These are phyloP conservation scores for Engystomops pustulosus DNA, from an alignment of 2,113 vertebrate species.

Conservation along the genomic window DNA sequence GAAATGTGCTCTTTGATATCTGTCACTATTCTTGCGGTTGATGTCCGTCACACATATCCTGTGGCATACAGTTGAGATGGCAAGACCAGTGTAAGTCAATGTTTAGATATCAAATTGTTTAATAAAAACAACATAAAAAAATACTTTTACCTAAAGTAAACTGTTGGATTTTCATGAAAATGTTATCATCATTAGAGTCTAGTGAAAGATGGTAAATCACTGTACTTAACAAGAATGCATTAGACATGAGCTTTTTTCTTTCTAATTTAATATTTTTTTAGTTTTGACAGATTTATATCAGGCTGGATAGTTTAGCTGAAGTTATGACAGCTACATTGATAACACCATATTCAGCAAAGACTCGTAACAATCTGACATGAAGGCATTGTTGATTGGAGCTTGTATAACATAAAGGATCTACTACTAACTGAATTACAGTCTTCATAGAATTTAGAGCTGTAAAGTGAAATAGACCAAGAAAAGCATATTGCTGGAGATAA, in stretches of 20 bases:
- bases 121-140: background rate
- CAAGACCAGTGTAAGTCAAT: too few relatives aligned
- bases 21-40: background rate
- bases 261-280: background rate
- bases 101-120: background rate
- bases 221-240: background rate
- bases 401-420: background rate
- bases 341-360: background rate
- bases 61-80: background rate
- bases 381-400: background rate
- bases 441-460: background rate
- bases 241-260: slow-evolving; percentile 1
- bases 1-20: background rate
- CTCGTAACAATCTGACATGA: background rate
- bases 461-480: background rate
- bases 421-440: background rate
- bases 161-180: background rate
- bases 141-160: background rate
- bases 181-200: background rate
- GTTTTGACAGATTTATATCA: slow-evolving; percentile 24
- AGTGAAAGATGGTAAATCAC: background rate
- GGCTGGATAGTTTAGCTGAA: background rate
- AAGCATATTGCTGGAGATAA: too few relatives aligned
- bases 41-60: background rate
- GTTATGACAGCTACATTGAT: slow-evolving; percentile 1